Evolutionary conservation across 1,140 invertebrate genomes (phyloP), one percentile per base, ranked within the genome.

Genomic region (Epicauta chinensis): DNA sequence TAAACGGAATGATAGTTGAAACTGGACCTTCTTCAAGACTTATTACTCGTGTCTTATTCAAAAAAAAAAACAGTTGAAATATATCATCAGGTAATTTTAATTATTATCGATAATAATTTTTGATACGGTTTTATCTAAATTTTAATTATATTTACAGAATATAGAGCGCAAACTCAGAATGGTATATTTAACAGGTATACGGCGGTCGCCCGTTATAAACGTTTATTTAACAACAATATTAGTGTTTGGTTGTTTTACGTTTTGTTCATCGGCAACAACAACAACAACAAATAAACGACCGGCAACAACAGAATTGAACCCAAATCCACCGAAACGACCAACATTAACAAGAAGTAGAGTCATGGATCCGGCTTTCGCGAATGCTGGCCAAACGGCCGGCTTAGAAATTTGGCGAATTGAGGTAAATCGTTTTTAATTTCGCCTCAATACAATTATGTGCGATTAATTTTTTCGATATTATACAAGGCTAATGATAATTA

Each of bases 401-500:
- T 56, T 85, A 0, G 78, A 84, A 62, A 76, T 84, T 30, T 86
- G 82, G 82, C 76, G 83, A 59, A 80, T 86, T 35, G 77, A 85
- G 74, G 83, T 84, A 66, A 59, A 36, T 51, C 13, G 5, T 11
- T 48, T 32, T 12, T n/a, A 46, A 44, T 16, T 4, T 30, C 15
- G 17, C n/a, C n/a, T n/a, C n/a, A 47, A 38, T 45, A 37, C 23
- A 23, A 23, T 23, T 23, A 23, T 23, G n/a, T n/a, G n/a, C n/a
- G n/a, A n/a, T n/a, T n/a, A n/a, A n/a, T n/a, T n/a, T n/a, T n/a
- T n/a, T n/a, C n/a, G n/a, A n/a, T n/a, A n/a, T n/a, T n/a, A n/a
- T n/a, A n/a, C n/a, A n/a, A n/a, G 23, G 23, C 23, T 23, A 5
- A 23, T 23, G 4, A 5, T 7, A 7, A 23, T 23, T 5, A 23